Evolutionary conservation across 2,888 invertebrate species (phyloP), one percentile per base, ranked within the genome.

Genomic region (Pollenia angustigena): DNA sequence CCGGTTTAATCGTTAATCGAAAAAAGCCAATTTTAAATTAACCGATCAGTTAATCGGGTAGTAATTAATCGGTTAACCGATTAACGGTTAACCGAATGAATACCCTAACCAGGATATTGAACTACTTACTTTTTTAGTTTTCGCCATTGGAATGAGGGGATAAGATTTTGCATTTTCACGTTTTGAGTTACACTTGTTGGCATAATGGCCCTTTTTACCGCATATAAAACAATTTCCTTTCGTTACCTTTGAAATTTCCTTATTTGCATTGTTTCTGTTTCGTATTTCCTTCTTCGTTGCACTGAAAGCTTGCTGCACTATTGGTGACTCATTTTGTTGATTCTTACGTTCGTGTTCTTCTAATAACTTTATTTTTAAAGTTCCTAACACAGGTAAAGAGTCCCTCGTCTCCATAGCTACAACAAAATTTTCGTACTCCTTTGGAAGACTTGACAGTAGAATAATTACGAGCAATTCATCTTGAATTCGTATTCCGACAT

Each of bases 361-460:
- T 11, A 54, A 3, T 3, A 54, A 23, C 9, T 50, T 50, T 44
- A 23, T 11, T 66, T 66, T 66, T 52, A 87, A 42, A 48, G 71
- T 68, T 23, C 18, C 18, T 18, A 18, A 18, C 18, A 18, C 18
- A 18, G 76, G 58, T 7, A 83, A 52, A 9, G 44, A 7, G 32
- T 68, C 72, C 46, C 78, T 32, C 11, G 78, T 84, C 32, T 79
- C 84, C 79, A 84, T 75, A 14, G 84, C 78, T n/a, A 78, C 40
- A 4, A 78, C 56, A 71, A 72, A 78, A 14, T 76, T 83, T 40
- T 64, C 76, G 32, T 62, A 76, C 16, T 60, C 58, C 23, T 16
- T 64, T 7, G 78, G 78, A 14, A 78, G 56, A 52, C 79, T 69
- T 23, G 80, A 85, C 16, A 85, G 42, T 12, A 80, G 32, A 18